phyloP scores from a whole-genome alignment of 2,797 vertebrate species.

The Mionectes olivaceus region DNA sequence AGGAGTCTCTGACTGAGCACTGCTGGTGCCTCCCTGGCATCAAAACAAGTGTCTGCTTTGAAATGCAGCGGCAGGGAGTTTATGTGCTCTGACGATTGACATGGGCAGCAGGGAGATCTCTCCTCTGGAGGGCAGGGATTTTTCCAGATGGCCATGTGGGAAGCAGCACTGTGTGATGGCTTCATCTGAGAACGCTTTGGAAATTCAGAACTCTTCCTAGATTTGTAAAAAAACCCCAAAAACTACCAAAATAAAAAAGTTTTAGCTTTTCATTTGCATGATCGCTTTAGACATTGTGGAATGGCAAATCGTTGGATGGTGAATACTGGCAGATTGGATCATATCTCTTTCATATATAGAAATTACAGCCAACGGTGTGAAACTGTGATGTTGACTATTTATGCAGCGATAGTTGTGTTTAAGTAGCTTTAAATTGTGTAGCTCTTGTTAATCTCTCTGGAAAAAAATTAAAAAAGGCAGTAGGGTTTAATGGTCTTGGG shows the following conservation, averaged over 20 bases:
- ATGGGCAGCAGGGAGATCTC: background rate
- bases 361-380: background rate
- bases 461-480: background rate
- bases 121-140: background rate
- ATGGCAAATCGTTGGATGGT: background rate
- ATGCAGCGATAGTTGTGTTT: constrained; percentile 27
- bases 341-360: background rate
- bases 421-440: constrained; percentile 51
- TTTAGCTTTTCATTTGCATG: background rate
- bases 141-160: background rate
- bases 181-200: background rate
- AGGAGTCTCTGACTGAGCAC: rapidly evolving
- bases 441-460: constrained; percentile 39
- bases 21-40: background rate
- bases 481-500: constrained; percentile 37
- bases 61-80: background rate
- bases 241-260: background rate
- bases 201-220: background rate
- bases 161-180: background rate
- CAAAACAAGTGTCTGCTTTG: background rate
- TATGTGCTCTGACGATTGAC: background rate
- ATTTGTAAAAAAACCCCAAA: background rate
- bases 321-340: constrained; percentile 22
- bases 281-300: background rate
- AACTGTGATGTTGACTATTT: constrained; percentile 20